Evolutionary conservation across 2,888 invertebrate genomes (phyloP), one percentile per base, ranked within the genome.

Genomic region (Luffia ferchaultella): DNA sequence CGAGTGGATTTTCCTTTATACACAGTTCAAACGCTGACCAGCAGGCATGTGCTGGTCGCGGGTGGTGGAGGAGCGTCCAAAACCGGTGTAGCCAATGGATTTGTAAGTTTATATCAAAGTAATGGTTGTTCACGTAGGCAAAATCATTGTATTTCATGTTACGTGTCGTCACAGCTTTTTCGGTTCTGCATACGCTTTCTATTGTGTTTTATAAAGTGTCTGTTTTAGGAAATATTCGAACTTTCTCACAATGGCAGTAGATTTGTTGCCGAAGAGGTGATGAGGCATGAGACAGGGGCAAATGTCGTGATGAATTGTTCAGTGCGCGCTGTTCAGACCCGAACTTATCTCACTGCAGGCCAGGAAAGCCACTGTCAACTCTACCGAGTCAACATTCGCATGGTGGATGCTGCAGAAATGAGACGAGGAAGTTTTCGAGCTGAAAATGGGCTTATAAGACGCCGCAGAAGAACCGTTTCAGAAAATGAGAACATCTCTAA

Each of bases 41-140:
- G 93, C 75, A 89, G 96, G 59, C 97, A 97, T 85, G 92, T 98
- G 62, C 83, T 99, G 54, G 96, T 99, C 46, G 98, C 95, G 55
- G 99, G 98, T 50, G 98, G 98, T 50, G 99, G 98, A 54, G 98
- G 99, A 52, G 92, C 95, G 41, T 92, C 97, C 16, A 97, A 97
- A 75, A 98, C 98, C 45, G 99, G 99, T 50, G 95, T 99, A 51
- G 93, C 93, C 41, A 99, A 99, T 87, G 96, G 96, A 72, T 95
- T 99, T 84, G 97, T 96, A 85, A 91, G 94, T 89, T 60, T 17
- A 42, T 15, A n/a, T 5, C 17, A 5, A 16, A 42, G 3, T 42
- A 42, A 3, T 42, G 5, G n/a, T 7, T n/a, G n/a, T 42, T n/a
- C 43, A 16, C n/a, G 43, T 7, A 42, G n/a, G n/a, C n/a, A 7